phyloP scores from a whole-genome alignment of 1,140 invertebrate genomes.

The Drosophila auraria region DNA sequence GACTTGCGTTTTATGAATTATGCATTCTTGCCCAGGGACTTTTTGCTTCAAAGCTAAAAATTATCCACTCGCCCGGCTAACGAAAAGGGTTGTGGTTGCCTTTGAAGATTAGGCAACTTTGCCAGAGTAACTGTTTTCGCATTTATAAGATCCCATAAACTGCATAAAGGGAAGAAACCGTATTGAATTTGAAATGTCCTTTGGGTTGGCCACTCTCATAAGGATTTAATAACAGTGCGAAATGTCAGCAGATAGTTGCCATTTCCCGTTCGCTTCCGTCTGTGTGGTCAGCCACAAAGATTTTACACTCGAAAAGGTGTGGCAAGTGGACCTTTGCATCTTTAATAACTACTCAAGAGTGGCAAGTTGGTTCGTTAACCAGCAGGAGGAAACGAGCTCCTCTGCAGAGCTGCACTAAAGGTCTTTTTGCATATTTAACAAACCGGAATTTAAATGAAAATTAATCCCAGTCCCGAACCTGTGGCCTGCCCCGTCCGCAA shows the following conservation, averaged over 20 bases:
- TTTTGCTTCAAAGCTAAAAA: constrained; percentile 72
- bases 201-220: neutral
- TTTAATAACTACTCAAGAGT: constrained; percentile 66
- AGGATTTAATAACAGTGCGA: constrained; percentile 26
- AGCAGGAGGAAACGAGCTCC: neutral
- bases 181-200: constrained; percentile 40
- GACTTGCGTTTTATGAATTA: constrained; percentile 66
- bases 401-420: constrained; percentile 11
- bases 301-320: constrained; percentile 60
- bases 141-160: constrained; percentile 50
- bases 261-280: constrained; percentile 5
- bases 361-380: constrained; percentile 50
- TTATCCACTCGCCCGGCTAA: constrained; percentile 47
- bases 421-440: constrained; percentile 69
- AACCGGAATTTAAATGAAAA: constrained; percentile 74
- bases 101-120: constrained; percentile 62
- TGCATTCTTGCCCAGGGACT: constrained; percentile 67
- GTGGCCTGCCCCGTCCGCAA: constrained; percentile 10
- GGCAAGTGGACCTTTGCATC: constrained; percentile 61
- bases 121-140: constrained; percentile 31
- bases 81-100: constrained; percentile 67
- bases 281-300: constrained; percentile 54
- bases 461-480: constrained; percentile 62
- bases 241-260: constrained; percentile 12
- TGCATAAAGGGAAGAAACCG: constrained; percentile 54